Base-by-base conservation (phyloP, 2,888 invertebrate species). In the Romanomermis culicivorax region DNA sequence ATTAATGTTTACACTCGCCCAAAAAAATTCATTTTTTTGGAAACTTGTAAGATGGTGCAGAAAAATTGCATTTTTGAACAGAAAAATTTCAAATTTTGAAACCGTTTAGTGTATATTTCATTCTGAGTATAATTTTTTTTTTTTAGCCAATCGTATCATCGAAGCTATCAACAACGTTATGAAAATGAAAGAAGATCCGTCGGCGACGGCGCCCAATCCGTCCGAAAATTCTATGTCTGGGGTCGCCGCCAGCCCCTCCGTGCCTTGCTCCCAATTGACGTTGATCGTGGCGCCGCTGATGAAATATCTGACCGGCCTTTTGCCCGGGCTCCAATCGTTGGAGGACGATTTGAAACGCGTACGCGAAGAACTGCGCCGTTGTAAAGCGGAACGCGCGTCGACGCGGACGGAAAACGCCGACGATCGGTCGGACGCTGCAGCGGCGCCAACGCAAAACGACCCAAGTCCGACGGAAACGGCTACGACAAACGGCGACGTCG, bases 201-300 rank as follows among this genome's bases (percentile, higher is more conserved):
- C 45, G 4, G 45, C 45, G 4, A n/a, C 45, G 11, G 11, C 45
- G 17, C 4, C 17, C 45, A 23, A 23, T 23, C 17, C 7, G 7
- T 59, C 42, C 51, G 63, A 20, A 59, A 60, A n/a, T 62, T 64
- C 26, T 56, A 20, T 27, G 26, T 23, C n/a, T 23, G n/a, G 14
- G 14, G 11, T 23, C 11, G 29, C 14, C 29, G 29, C 7, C 7
- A 25, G 7, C 42, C 66, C 67, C 2, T 61, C 63, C 2, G 68
- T 68, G 3, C 63, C 68, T 2, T 68, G 67, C 51, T 64, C 63
- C 52, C 61, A 60, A 47, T 58, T 64, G 2, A 63, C 64, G 17
- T 60, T 61, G 0, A 65, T 67, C 29, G 66, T 64, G 17, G 68
- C 68, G 7, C 68, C 68, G 1, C 57, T 68, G 14, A 64, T 68